These are phyloP conservation scores for Drosophila arizonae DNA, from an alignment of 1,140 invertebrate genomes.

Conservation along the genomic window DNA sequence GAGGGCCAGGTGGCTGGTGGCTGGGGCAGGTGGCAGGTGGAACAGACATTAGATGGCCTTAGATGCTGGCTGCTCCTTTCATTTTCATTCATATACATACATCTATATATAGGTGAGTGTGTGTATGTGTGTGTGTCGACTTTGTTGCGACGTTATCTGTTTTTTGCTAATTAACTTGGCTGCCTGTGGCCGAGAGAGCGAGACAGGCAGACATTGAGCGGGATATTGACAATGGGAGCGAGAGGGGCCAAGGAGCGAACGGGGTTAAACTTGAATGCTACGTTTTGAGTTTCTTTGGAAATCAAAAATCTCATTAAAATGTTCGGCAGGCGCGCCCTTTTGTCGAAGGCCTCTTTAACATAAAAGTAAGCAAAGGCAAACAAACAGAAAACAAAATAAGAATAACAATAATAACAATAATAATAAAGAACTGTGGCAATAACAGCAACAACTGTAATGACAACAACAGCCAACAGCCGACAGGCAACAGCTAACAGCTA, in stretches of 20 bases:
- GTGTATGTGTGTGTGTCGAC: not conserved
- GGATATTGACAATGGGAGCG: conserved; percentile 21
- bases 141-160: conserved; percentile 73
- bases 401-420: not conserved
- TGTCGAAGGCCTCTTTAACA: conserved; percentile 13
- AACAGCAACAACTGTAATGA: not conserved
- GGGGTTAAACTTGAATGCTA: conserved; percentile 43
- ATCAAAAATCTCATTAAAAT: conserved; percentile 76
- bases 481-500: not conserved
- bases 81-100: conserved; percentile 27
- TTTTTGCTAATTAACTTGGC: conserved; percentile 79
- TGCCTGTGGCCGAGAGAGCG: conserved; percentile 54
- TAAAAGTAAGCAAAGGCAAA: conserved; percentile 24
- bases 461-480: not conserved
- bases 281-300: conserved; percentile 68
- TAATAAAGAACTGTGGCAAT: not conserved
- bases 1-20: not conserved
- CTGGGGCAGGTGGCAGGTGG: not conserved
- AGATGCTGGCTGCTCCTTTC: conserved; percentile 65
- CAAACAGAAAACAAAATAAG: not conserved
- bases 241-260: not conserved
- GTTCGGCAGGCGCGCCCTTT: conserved; percentile 46
- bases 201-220: conserved; percentile 14
- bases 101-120: not conserved
- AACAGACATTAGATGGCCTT: conserved; percentile 58